Base-by-base conservation (phyloP, 2,797 vertebrate species). In the Chaetodon trifasciatus region DNA sequence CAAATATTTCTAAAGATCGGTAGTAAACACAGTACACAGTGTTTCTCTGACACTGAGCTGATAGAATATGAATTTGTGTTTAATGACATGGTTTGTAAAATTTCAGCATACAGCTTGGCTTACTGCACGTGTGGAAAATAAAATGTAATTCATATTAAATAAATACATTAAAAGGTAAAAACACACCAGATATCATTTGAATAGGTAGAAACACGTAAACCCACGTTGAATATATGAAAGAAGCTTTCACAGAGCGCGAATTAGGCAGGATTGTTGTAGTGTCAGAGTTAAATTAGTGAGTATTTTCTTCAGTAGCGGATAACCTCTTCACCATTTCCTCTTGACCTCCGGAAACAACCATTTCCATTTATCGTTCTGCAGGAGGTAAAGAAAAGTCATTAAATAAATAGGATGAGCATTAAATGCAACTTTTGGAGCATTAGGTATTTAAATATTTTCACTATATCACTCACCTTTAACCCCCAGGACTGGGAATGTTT, bases 331-430 rank as follows among this genome's bases (percentile, higher is more conserved):
- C 92, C 90, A 93, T 89, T 95, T 96, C 87, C 92, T 96, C 94
- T 95, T 96, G 67, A 81, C 86, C 0, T 93, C 92, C 7, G 96
- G 96, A 88, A 97, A 95, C 71, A 97, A 90, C 86, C 94, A 94
- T 87, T 95, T 95, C 94, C 95, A 93, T 87, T 95, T 97, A 68
- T 97, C 95, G 44, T 90, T 93, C 97, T 98, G 93, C 46, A 79
- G 79, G 76, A 86, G 74, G 68, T 24, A 39, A 62, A 24, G 1
- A 11, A 62, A 35, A 42, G 46, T 49, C 4, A 87, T 63, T 21
- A 63, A 47, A 49, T 17, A 66, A 50, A 50, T 17, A 60, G 0
- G 21, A 55, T 40, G 6, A 39, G 67, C 35, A 61, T 39, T 23
- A 40, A 58, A 6, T 8, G 4, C 3, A 56, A 37, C 17, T 46